Evolutionary conservation across 2,797 vertebrate species (phyloP).

Genomic region (Argya squamiceps): DNA sequence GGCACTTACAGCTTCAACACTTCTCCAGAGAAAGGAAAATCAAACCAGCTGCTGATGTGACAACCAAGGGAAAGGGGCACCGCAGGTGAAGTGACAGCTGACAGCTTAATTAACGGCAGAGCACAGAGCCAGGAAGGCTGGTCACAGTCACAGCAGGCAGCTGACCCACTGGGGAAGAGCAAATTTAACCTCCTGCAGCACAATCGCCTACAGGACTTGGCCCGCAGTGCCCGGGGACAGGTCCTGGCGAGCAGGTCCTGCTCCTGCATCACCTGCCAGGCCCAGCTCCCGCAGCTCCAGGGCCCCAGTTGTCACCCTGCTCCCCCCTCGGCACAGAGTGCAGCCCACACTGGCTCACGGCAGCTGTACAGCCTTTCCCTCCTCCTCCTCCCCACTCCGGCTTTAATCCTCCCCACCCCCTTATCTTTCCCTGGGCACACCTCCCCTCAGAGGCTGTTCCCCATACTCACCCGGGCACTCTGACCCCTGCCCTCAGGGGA

Average conservation of each 20-base stretch:
- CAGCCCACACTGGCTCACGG: fast-evolving
- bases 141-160: not conserved
- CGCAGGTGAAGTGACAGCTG: not conserved
- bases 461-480: fast-evolving
- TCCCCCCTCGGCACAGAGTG: not conserved
- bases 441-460: not conserved
- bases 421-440: fast-evolving
- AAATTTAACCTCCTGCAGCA: not conserved
- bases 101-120: not conserved
- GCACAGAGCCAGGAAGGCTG: not conserved
- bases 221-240: fast-evolving
- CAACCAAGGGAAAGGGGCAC: not conserved
- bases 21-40: not conserved
- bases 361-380: not conserved
- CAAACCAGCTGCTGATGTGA: not conserved
- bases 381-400: not conserved
- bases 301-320: not conserved
- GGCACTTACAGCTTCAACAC: not conserved
- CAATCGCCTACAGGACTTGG: fast-evolving
- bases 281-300: not conserved
- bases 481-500: fast-evolving
- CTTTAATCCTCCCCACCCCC: no score
- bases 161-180: not conserved
- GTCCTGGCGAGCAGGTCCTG: not conserved
- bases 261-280: not conserved